Evolutionary conservation across 2,113 vertebrate genomes (phyloP), one percentile per base, ranked within the genome.

Genomic region (Neoarius graeffei): DNA sequence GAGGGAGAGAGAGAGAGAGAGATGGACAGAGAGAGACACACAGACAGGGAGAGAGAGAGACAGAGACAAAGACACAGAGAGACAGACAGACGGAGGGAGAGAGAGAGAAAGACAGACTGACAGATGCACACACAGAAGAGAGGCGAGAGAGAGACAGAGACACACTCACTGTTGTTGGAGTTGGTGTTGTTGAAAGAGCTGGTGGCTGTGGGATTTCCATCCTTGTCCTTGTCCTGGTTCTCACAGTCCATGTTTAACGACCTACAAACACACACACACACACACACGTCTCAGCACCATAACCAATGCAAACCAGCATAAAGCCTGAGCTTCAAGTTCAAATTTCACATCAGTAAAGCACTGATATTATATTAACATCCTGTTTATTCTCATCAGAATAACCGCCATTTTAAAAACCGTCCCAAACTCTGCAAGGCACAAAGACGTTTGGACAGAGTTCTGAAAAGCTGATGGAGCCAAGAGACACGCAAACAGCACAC

Each of bases 161-260:
- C 35, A 42, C 4, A 62, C 66, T 80, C 71, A 88, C 98, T 99
- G 96, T 98, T 99, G 96, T 97, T 99, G 93, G 97, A 96, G 95
- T 96, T 97, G 94, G 94, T 95, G 94, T 97, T 96, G 92, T 96
- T 98, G 92, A 99, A 99, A 86, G 96, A 92, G 86, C 96, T 96
- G 0, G 91, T 13, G 84, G 95, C 69, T 1, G 94, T 20, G 42
- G 94, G 95, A 94, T 95, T 98, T 54, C 91, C 97, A 88, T 99
- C 98, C 91, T 99, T 99, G 92, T 99, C 98, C 90, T 99, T 99
- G 91, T 99, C 98, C 95, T 99, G 98, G 94, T 99, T 99, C 95
- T 99, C 98, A 94, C 98, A 99, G 94, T 99, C 98, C 98, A 99
- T 99, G 93, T 99, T 99, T 94, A 99, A 97, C 92, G 98, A 99